Evolutionary conservation across 2,113 vertebrate species (phyloP).

Genomic region (Archocentrus centrarchus): DNA sequence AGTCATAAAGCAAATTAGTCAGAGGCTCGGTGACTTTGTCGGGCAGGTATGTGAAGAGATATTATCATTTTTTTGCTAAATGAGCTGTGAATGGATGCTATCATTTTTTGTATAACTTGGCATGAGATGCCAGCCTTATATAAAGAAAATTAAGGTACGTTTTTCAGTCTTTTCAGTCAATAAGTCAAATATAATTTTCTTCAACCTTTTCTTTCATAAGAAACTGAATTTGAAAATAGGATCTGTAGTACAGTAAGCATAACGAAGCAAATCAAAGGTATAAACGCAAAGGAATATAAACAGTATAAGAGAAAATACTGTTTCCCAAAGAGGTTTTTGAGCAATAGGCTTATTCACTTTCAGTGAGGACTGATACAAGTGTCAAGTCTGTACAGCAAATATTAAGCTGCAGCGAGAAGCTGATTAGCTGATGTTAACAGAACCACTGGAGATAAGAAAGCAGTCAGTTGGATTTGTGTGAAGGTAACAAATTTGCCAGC

Average conservation of each 20-base stretch:
- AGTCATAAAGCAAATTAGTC: constrained; percentile 70
- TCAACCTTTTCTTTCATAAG: not conserved
- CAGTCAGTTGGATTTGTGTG: not conserved
- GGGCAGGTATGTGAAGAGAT: constrained; percentile 58
- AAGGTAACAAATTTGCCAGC: not conserved
- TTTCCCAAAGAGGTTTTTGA: not conserved
- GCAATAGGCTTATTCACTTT: not conserved
- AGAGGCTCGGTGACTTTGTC: constrained; percentile 63
- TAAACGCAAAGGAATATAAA: not conserved
- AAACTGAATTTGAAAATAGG: not conserved
- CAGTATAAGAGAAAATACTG: not conserved
- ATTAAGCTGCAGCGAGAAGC: not conserved
- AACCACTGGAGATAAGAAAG: not conserved
- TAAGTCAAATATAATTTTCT: not conserved
- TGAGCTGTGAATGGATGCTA: constrained; percentile 59
- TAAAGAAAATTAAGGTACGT: constrained; percentile 10
- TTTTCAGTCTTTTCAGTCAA: constrained; percentile 11
- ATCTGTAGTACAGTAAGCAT: not conserved
- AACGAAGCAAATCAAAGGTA: not conserved
- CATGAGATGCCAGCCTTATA: constrained; percentile 24
- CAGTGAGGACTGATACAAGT: not conserved
- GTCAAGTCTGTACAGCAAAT: not conserved
- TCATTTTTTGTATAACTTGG: constrained; percentile 42
- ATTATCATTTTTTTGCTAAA: constrained; percentile 70
- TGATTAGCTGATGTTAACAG: not conserved